These are phyloP conservation scores for Tetramorium alpestre DNA, from an alignment of 1,140 invertebrate genomes.

Conservation along the genomic window DNA sequence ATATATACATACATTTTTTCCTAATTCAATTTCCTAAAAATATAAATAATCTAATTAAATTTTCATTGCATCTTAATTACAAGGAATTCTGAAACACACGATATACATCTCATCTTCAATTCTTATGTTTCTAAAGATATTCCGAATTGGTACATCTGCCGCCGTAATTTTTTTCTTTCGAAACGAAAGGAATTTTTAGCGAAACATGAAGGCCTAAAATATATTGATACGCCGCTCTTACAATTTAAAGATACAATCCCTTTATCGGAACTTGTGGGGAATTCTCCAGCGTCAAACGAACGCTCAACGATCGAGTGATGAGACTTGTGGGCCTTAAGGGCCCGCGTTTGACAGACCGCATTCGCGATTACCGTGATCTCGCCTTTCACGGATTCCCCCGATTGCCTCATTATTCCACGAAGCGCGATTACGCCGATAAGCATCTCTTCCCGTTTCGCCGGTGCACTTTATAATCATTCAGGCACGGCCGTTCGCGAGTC, in stretches of 20 bases:
- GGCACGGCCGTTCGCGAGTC: slow-evolving; percentile 78
- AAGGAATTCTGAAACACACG: neutral
- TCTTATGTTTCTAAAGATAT: neutral
- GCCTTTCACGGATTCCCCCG: slow-evolving; percentile 53
- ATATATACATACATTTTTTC: neutral
- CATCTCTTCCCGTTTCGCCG: slow-evolving; percentile 79
- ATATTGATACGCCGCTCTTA: neutral
- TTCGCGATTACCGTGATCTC: slow-evolving; percentile 27
- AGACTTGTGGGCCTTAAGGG: neutral
- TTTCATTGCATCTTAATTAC: neutral
- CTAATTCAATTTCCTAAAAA: neutral
- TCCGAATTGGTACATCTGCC: neutral
- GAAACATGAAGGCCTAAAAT: neutral
- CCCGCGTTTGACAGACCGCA: neutral
- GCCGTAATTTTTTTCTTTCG: neutral
- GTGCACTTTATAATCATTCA: slow-evolving; percentile 82
- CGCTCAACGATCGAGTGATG: neutral
- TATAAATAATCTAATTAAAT: neutral
- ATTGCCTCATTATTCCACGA: slow-evolving; percentile 81
- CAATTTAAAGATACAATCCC: neutral
- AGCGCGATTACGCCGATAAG: slow-evolving; percentile 82
- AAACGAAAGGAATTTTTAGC: slow-evolving; percentile 6
- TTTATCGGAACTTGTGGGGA: slow-evolving; percentile 10
- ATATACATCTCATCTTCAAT: neutral
- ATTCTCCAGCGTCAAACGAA: slow-evolving; percentile 11